These are phyloP conservation scores for Artibeus lituratus DNA, from an alignment of 2,797 vertebrate genomes.

Conservation along the genomic window DNA sequence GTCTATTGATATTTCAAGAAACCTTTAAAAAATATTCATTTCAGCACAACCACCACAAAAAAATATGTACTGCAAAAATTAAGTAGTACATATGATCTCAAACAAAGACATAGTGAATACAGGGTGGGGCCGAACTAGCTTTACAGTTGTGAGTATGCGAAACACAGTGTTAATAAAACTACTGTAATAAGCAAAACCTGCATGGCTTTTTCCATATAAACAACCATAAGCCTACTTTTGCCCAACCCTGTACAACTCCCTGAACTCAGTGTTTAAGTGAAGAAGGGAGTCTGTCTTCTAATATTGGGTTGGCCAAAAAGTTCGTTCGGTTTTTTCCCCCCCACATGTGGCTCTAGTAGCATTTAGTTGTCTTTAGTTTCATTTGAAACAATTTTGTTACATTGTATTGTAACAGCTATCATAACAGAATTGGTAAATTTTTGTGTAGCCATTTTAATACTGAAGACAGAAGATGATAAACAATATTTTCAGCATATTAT, in stretches of 20 bases:
- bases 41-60: background rate
- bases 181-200: background rate
- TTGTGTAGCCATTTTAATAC: background rate
- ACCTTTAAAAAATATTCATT: background rate
- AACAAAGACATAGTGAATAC: background rate
- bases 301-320: background rate
- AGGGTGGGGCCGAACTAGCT: background rate
- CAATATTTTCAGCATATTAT: background rate
- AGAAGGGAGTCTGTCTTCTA: background rate
- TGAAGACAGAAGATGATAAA: background rate
- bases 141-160: background rate
- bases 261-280: constrained; percentile 1
- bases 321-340: background rate
- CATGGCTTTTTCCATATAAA: background rate
- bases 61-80: background rate
- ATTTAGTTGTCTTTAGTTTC: background rate
- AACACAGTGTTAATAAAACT: background rate
- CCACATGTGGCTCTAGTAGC: background rate
- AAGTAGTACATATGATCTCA: background rate
- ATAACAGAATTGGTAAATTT: background rate
- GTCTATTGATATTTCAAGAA: constrained; percentile 7
- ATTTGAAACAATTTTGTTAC: background rate
- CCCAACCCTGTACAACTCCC: background rate
- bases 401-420: background rate
- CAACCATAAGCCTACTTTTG: background rate